Conservation (phyloP, 37 sponge, comb jelly and placozoan genomes). For the Theonella swinhoei region DNA sequence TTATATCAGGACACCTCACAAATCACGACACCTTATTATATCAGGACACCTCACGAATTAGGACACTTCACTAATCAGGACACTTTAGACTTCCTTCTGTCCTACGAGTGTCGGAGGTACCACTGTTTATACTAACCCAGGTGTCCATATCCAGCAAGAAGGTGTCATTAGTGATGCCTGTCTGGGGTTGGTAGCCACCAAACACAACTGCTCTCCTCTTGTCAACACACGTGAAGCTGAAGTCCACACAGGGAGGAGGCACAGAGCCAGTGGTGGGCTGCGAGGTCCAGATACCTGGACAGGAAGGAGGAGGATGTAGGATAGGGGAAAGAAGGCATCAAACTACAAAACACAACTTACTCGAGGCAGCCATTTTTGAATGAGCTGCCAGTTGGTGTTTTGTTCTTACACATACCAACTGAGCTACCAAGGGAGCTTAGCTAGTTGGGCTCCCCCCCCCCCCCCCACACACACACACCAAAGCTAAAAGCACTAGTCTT, state of each 20-base stretch:
- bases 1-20: no score
- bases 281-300: constrained; percentile 26
- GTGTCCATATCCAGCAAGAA: constrained; percentile 50
- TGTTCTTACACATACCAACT: no score
- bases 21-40: no score
- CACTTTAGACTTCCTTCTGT: no score
- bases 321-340: not conserved
- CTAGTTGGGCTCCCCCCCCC: no score
- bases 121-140: constrained; percentile 48
- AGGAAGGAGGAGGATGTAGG: not conserved
- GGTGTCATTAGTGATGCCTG: constrained; percentile 22
- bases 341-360: not conserved
- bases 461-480: no score
- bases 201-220: constrained; percentile 40
- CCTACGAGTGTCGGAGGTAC: no score
- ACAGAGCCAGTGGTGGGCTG: constrained; percentile 12
- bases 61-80: no score
- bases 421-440: no score
- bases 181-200: constrained; percentile 51
- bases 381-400: not conserved
- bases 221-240: constrained; percentile 31
- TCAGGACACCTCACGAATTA: no score
- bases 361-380: no score
- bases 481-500: no score
- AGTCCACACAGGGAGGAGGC: constrained; percentile 66